Evolutionary conservation across 2,888 invertebrate species (phyloP), one percentile per base, ranked within the genome.

Genomic region (Latrodectus hesperus): DNA sequence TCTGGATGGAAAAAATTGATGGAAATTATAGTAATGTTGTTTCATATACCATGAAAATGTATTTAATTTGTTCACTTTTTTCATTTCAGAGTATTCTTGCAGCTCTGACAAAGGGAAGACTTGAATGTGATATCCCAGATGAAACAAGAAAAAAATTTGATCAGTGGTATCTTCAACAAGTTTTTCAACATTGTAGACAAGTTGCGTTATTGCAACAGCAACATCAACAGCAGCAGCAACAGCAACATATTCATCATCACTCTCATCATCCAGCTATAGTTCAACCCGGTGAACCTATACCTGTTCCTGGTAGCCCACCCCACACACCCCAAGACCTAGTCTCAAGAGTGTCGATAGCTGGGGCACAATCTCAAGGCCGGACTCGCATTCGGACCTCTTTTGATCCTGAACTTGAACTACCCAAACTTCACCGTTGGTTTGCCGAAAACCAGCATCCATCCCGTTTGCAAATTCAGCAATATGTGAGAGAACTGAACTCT

Each of bases 391-490:
- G 99, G 90, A 98, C 98, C 22, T 98, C 98, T 91, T 99, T 99
- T 91, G 98, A 99, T 93, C 98, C 98, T 0, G 98, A 99, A 93
- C 94, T 98, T 91, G 99, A 99, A 93, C 93, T 99, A 89, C 99
- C 99, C 0, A 97, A 98, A 91, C 93, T 99, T 79, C 99, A 99
- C 92, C 95, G 96, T 90, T 99, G 99, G 99, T 99, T 99, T 93
- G 95, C 95, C 68, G 97, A 98, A 92, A 99, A 99, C 92, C 98
- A 98, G 91, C 99, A 99, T 92, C 99, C 99, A 0, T 97, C 97
- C 90, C 94, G 99, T 80, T 97, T 98, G 91, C 98, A 98, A 93
- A 98, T 99, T 92, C 97, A 98, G 91, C 96, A 97, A 90, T 99
- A 98, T 93, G 97, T 99, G 84, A 95, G 96, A 91, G 98, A 98